Percentiles rank a stretch among this genome's conserved stretches.
These are phyloP conservation scores for Anastatus disparis DNA, from an alignment of 1,140 invertebrate genomes.

Conservation along the genomic window DNA sequence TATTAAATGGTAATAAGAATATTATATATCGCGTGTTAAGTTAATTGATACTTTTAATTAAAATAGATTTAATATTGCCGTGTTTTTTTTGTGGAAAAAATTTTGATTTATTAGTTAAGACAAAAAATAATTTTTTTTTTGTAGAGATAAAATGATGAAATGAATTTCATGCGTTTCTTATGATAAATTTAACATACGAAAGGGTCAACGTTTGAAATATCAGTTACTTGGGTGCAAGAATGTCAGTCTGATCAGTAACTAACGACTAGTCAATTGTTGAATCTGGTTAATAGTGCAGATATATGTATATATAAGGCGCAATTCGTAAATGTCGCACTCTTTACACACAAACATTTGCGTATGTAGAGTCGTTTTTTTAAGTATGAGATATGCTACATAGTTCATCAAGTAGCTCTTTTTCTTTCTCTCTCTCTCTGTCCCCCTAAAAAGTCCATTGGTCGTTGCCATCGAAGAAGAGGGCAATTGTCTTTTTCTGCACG, in stretches of 20 bases:
- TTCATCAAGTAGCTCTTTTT: too few species aligned
- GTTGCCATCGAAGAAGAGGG: constrained; percentile 37
- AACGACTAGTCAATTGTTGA: constrained; percentile 14
- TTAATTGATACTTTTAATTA: too few species aligned
- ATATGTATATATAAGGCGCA: neutral
- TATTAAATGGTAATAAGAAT: too few species aligned
- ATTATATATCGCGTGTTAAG: too few species aligned
- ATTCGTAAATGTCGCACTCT: neutral
- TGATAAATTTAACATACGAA: neutral
- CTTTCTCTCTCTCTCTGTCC: too few species aligned
- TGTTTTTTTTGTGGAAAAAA: too few species aligned
- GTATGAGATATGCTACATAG: neutral
- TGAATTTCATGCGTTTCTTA: neutral
- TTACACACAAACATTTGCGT: constrained; percentile 23
- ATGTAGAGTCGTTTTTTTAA: constrained; percentile 17
- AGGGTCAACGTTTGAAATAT: constrained; percentile 19
- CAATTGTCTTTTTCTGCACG: constrained; percentile 33
- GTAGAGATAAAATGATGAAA: too few species aligned
- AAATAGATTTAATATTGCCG: too few species aligned
- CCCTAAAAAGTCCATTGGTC: constrained; percentile 42
- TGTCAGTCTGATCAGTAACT: constrained; percentile 14
- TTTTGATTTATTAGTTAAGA: too few species aligned
- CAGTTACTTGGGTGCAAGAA: constrained; percentile 10
- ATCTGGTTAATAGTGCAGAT: constrained; percentile 27
- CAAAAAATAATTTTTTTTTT: too few species aligned